phyloP scores from a whole-genome alignment of 2,113 vertebrate genomes.

The Myocastor coypus region DNA sequence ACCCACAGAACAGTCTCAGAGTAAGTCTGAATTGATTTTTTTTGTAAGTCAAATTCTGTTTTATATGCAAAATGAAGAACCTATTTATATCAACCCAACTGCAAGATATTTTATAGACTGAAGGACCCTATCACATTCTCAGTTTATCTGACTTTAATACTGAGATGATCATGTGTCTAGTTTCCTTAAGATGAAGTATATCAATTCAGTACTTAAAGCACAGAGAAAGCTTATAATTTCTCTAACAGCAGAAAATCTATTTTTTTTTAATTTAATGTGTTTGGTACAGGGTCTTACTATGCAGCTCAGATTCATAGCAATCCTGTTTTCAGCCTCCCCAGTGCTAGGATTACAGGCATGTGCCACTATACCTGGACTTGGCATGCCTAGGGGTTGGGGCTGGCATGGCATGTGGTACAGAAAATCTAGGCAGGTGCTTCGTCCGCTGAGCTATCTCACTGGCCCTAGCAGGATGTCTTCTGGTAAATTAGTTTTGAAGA shows the following conservation, averaged over 20 bases:
- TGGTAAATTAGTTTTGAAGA: conserved; percentile 29
- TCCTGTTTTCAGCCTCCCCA: too few species aligned
- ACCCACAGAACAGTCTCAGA: not conserved
- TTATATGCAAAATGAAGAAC: conserved; percentile 28
- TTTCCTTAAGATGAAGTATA: conserved; percentile 41
- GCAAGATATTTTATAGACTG: conserved; percentile 17
- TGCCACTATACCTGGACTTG: too few species aligned
- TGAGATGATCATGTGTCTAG: not conserved
- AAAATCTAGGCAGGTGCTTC: too few species aligned
- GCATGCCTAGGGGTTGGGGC: too few species aligned
- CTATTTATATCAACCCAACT: conserved; percentile 13
- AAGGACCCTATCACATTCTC: conserved; percentile 22
- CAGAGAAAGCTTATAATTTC: conserved; percentile 48
- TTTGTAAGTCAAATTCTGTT: conserved; percentile 22
- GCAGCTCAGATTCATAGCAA: too few species aligned
- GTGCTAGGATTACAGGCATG: too few species aligned
- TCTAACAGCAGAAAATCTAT: not conserved
- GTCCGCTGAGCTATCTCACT: too few species aligned
- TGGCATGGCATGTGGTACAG: too few species aligned
- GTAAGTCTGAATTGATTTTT: not conserved
- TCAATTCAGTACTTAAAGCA: conserved; percentile 14
- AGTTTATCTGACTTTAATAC: conserved; percentile 26
- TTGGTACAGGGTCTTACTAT: too few species aligned
- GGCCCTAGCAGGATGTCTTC: not conserved
- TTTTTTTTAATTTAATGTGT: too few species aligned